phyloP scores from a whole-genome alignment of 1,140 invertebrate species.

The Chionoecetes opilio region DNA sequence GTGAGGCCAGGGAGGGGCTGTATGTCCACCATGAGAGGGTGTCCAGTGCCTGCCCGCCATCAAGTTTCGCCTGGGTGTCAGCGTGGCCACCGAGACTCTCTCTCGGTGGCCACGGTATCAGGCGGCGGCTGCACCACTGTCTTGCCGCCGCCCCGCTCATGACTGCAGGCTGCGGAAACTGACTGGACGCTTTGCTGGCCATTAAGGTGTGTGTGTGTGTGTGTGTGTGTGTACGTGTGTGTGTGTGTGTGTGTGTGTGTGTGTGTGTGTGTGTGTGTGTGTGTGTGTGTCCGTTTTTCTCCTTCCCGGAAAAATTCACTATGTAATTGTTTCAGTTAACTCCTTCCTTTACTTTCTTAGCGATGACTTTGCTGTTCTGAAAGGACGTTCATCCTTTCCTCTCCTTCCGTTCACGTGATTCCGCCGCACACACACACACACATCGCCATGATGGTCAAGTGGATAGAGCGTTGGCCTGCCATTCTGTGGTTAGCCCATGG shows the following conservation, averaged over 20 bases:
- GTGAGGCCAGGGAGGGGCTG: too few species aligned
- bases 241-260: constrained; percentile 46
- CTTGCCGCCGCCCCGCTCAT: too few species aligned
- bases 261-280: constrained; percentile 40
- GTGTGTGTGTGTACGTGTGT: constrained; percentile 57
- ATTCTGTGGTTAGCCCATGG: too few species aligned
- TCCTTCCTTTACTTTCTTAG: constrained; percentile 9
- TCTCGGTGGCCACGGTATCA: too few species aligned
- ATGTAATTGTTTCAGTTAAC: constrained; percentile 3
- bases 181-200: neutral
- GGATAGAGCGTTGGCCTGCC: too few species aligned
- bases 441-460: too few species aligned
- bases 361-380: neutral
- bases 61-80: too few species aligned
- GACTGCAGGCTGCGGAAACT: neutral
- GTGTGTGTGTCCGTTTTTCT: constrained; percentile 46
- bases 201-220: constrained; percentile 49
- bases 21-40: too few species aligned
- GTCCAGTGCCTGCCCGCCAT: too few species aligned
- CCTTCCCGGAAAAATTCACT: neutral
- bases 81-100: too few species aligned
- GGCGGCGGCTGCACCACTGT: too few species aligned
- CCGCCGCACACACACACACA: neutral
- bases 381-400: neutral
- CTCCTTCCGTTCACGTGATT: neutral